phyloP scores from a whole-genome alignment of 2,888 invertebrate species.

The Trachelus iudaicus region DNA sequence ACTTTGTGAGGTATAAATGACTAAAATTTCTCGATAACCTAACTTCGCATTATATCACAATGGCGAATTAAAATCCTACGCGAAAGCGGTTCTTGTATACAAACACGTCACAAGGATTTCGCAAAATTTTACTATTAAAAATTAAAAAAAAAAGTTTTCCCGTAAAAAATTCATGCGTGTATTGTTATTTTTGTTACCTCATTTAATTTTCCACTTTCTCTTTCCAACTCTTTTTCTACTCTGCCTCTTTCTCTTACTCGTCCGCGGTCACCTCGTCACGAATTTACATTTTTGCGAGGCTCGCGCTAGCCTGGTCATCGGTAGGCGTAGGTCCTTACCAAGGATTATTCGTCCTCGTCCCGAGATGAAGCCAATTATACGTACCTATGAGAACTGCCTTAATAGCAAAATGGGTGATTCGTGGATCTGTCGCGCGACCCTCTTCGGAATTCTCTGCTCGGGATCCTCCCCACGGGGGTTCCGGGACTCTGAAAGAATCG shows the following conservation, averaged over 20 bases:
- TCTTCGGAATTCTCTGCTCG: neutral
- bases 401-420: neutral
- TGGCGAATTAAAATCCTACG: no score
- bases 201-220: neutral
- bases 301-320: neutral
- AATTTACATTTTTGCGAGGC: neutral
- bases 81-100: neutral
- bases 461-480: neutral
- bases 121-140: neutral
- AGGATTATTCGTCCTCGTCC: neutral
- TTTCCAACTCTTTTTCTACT: neutral
- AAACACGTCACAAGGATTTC: neutral
- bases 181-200: neutral
- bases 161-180: neutral
- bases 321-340: neutral
- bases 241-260: neutral
- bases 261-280: neutral
- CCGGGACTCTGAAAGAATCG: neutral
- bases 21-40: no score
- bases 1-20: no score
- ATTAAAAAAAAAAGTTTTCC: neutral
- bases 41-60: no score
- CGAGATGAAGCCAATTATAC: neutral
- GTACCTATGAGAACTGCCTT: neutral
- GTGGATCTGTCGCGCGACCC: neutral